These are phyloP conservation scores for Stictonetta naevosa DNA, from an alignment of 2,113 vertebrate species.

Conservation along the genomic window DNA sequence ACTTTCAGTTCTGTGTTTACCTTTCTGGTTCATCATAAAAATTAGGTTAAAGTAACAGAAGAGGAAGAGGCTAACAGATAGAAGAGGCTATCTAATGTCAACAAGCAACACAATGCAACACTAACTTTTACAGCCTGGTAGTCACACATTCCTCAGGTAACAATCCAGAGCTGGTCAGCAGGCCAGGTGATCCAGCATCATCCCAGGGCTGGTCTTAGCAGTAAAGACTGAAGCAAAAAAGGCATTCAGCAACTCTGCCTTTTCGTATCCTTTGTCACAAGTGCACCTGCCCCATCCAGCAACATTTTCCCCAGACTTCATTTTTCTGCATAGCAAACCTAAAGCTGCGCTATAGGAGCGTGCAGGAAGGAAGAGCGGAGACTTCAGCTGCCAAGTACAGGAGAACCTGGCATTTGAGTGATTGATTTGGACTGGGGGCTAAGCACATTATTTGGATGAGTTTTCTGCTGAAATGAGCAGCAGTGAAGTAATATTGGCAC, in stretches of 20 bases:
- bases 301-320: too few species aligned
- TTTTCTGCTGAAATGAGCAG: neutral
- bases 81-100: neutral
- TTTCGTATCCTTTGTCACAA: too few species aligned
- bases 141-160: neutral
- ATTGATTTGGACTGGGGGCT: neutral
- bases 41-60: neutral
- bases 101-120: neutral
- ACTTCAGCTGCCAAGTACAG: neutral
- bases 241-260: too few species aligned
- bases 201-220: neutral
- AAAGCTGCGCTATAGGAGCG: constrained; percentile 9
- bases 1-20: neutral
- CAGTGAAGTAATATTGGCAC: constrained; percentile 11
- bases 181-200: neutral
- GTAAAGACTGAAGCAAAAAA: too few species aligned
- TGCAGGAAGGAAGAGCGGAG: neutral
- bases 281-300: too few species aligned
- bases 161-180: neutral
- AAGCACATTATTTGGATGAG: constrained; percentile 11
- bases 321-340: neutral
- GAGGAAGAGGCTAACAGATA: neutral
- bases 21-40: neutral
- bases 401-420: neutral
- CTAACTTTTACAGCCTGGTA: neutral